A percentile compares a stretch with the other conserved stretches of the same genome.
phyloP scores from a whole-genome alignment of 2,797 vertebrate genomes.

The Catostomus latipinnis region DNA sequence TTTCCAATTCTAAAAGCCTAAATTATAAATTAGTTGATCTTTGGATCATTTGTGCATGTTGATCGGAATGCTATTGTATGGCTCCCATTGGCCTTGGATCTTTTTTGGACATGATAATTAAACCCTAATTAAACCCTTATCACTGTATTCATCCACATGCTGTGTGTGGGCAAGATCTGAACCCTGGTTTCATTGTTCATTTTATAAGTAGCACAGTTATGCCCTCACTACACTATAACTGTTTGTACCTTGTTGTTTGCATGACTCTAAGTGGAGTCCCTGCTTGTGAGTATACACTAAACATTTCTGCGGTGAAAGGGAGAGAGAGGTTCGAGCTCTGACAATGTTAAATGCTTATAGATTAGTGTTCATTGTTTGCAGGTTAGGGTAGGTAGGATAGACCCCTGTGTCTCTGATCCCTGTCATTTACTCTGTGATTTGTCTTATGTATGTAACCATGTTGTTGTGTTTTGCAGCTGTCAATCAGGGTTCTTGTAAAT shows the following conservation, averaged over 20 bases:
- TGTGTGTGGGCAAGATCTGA: not conserved
- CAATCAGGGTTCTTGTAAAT: not conserved
- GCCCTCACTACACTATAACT: slow-evolving; percentile 6
- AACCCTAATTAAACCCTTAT: slow-evolving; percentile 35
- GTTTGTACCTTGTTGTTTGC: not conserved
- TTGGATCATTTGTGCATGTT: slow-evolving; percentile 8
- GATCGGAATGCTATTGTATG: not conserved
- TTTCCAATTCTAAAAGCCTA: slow-evolving; percentile 31
- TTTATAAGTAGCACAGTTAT: not conserved
- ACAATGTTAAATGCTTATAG: not conserved
- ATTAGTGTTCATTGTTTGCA: not conserved
- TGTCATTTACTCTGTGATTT: not conserved
- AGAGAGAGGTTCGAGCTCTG: not conserved
- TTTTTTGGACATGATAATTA: slow-evolving; percentile 32
- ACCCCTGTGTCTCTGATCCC: not conserved
- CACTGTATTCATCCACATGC: slow-evolving; percentile 28
- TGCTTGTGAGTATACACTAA: slow-evolving; percentile 28
- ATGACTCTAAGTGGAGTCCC: not conserved
- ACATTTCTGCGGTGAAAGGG: slow-evolving; percentile 5
- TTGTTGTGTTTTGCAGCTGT: not conserved
- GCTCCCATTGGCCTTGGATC: not conserved
- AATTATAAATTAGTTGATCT: slow-evolving; percentile 26
- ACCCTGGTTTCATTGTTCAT: not conserved
- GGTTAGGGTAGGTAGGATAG: not conserved
- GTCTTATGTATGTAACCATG: not conserved